Percentiles rank a stretch among this genome's conserved stretches.
Conservation (phyloP, 2,888 invertebrate species). For the Amiota minor region DNA sequence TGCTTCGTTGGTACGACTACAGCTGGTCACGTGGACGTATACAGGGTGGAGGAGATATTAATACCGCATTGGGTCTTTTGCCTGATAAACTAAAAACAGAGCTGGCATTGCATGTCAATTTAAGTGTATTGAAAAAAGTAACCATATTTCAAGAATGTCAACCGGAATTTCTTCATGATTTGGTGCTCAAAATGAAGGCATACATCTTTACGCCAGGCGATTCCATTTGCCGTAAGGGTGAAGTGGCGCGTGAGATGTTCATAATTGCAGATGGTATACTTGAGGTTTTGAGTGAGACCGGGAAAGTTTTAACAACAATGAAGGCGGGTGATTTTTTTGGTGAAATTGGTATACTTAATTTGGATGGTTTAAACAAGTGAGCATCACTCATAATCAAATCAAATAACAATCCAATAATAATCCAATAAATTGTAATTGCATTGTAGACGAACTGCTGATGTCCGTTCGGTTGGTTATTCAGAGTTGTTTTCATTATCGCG, state of each 20-base stretch:
- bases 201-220: constrained; percentile 98
- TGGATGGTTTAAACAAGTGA: constrained; percentile 96
- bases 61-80: constrained; percentile 91
- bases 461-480: constrained; percentile 95
- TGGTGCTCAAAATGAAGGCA: constrained; percentile 98
- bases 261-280: constrained; percentile 97
- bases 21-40: constrained; percentile 97
- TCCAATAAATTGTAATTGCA: background rate
- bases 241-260: constrained; percentile 97
- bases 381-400: constrained; percentile 45
- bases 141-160: constrained; percentile 98
- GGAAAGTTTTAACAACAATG: constrained; percentile 94
- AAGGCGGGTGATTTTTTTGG: constrained; percentile 98
- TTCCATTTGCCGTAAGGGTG: constrained; percentile 94
- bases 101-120: constrained; percentile 94
- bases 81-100: constrained; percentile 98
- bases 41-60: constrained; percentile 96
- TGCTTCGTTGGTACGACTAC: constrained; percentile 97
- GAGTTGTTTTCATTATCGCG: constrained; percentile 94
- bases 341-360: constrained; percentile 95
- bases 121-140: constrained; percentile 96
- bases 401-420: no score
- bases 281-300: constrained; percentile 95
- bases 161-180: constrained; percentile 96
- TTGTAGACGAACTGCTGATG: constrained; percentile 92